These are phyloP conservation scores for Rhinichthys osculus DNA, from an alignment of 2,797 vertebrate species.

Conservation along the genomic window DNA sequence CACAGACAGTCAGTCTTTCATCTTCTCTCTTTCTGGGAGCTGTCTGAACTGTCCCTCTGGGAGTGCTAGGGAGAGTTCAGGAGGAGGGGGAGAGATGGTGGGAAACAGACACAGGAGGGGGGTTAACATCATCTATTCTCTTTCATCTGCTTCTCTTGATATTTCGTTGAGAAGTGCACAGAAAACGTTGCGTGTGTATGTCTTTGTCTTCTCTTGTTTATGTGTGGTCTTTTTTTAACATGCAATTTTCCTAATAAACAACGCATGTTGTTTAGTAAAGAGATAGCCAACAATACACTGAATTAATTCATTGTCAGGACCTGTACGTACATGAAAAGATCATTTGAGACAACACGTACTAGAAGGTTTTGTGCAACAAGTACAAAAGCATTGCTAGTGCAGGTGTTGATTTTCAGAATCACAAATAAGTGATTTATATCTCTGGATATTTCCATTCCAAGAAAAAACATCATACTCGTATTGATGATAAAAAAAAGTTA, in stretches of 20 bases:
- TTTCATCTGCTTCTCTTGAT: slow-evolving; percentile 54
- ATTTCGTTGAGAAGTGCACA: slow-evolving; percentile 21
- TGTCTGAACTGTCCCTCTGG: slow-evolving; percentile 66
- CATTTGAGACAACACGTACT: neutral
- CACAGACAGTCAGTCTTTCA: slow-evolving; percentile 44
- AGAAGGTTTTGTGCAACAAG: slow-evolving; percentile 1
- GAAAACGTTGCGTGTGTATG: slow-evolving; percentile 5
- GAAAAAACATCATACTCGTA: too few species aligned
- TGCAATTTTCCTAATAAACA: neutral
- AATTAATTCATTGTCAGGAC: neutral
- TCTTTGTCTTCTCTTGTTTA: slow-evolving; percentile 26
- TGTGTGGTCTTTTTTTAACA: slow-evolving; percentile 1
- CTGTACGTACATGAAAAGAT: neutral
- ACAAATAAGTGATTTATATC: neutral
- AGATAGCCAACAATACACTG: neutral
- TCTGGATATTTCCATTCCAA: neutral
- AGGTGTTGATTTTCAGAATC: neutral
- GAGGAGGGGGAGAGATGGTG: slow-evolving; percentile 46
- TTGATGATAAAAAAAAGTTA: neutral
- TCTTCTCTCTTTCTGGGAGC: slow-evolving; percentile 63
- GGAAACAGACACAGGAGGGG: slow-evolving; percentile 20
- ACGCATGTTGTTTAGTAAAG: neutral
- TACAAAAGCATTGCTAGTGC: neutral
- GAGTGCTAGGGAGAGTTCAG: slow-evolving; percentile 68
- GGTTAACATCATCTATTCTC: slow-evolving; percentile 40